Evolutionary conservation across 2,797 vertebrate genomes (phyloP).

Genomic region (Gobio occitaniae): DNA sequence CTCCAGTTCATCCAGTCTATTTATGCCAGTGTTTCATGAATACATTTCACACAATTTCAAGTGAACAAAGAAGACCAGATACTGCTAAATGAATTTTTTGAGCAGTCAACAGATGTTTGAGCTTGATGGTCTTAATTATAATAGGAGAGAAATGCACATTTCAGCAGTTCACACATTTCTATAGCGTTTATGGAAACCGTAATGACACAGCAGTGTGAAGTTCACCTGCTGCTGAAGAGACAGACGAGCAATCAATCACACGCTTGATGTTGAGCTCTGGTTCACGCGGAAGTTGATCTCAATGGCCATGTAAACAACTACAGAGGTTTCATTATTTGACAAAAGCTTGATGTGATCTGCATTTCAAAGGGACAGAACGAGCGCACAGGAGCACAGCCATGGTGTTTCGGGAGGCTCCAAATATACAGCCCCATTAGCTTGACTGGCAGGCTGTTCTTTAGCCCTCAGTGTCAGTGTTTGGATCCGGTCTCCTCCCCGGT

Average conservation of each 20-base stretch:
- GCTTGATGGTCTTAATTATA: conserved; percentile 13
- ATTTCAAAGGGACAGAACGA: conserved; percentile 35
- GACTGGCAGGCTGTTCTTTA: conserved; percentile 32
- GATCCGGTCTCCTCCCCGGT: conserved; percentile 46
- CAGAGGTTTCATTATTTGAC: neutral
- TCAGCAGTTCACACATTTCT: conserved; percentile 13
- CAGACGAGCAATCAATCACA: neutral
- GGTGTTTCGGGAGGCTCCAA: conserved; percentile 10
- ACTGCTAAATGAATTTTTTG: neutral
- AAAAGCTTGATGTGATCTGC: neutral
- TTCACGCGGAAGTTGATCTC: neutral
- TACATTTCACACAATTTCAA: neutral
- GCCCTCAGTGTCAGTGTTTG: conserved; percentile 18
- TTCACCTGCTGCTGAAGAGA: neutral
- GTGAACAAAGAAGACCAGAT: neutral
- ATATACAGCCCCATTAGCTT: conserved; percentile 16
- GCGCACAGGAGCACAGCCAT: conserved; percentile 24
- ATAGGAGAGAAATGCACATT: neutral
- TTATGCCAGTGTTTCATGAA: neutral
- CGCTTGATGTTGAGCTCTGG: neutral
- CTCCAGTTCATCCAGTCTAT: neutral
- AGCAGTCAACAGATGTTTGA: conserved; percentile 34
- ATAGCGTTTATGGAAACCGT: neutral
- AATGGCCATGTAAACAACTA: neutral
- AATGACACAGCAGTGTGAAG: neutral